These are phyloP conservation scores for Tragulus kanchil DNA, from an alignment of 2,113 vertebrate genomes.

Conservation along the genomic window DNA sequence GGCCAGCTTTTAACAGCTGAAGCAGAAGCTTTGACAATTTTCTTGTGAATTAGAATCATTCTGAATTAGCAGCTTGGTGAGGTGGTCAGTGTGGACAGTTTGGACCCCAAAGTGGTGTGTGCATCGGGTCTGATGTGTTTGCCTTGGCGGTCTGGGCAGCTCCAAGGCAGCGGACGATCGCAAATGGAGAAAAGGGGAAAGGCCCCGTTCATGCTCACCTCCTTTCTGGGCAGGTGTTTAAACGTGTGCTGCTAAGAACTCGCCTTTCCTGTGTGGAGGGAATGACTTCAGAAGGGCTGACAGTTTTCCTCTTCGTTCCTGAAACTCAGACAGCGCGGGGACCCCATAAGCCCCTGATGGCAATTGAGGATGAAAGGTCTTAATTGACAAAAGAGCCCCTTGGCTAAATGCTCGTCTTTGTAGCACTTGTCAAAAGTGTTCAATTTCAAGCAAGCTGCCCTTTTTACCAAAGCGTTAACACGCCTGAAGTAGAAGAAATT, in stretches of 20 bases:
- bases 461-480: background rate
- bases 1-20: slow-evolving; percentile 63
- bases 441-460: slow-evolving; percentile 83
- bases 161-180: slow-evolving; percentile 29
- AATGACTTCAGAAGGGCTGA: slow-evolving; percentile 63
- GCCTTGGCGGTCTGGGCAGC: slow-evolving; percentile 37
- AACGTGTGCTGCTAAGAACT: background rate
- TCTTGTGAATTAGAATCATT: slow-evolving; percentile 51
- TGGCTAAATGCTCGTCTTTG: slow-evolving; percentile 84
- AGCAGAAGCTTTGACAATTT: slow-evolving; percentile 55
- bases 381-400: slow-evolving; percentile 84
- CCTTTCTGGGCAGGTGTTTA: slow-evolving; percentile 12
- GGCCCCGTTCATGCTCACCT: background rate
- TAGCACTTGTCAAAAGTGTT: slow-evolving; percentile 84
- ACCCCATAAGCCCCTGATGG: slow-evolving; percentile 73
- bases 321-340: slow-evolving; percentile 79
- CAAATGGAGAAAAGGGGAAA: background rate
- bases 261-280: slow-evolving; percentile 37
- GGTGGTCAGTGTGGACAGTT: slow-evolving; percentile 53
- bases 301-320: slow-evolving; percentile 70
- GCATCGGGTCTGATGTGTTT: slow-evolving; percentile 63
- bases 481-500: slow-evolving; percentile 26
- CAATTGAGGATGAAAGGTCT: slow-evolving; percentile 83
- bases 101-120: slow-evolving; percentile 28
- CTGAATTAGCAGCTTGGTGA: slow-evolving; percentile 57